Base-by-base conservation (phyloP, 2,888 invertebrate species). In the Colletes collaris region DNA sequence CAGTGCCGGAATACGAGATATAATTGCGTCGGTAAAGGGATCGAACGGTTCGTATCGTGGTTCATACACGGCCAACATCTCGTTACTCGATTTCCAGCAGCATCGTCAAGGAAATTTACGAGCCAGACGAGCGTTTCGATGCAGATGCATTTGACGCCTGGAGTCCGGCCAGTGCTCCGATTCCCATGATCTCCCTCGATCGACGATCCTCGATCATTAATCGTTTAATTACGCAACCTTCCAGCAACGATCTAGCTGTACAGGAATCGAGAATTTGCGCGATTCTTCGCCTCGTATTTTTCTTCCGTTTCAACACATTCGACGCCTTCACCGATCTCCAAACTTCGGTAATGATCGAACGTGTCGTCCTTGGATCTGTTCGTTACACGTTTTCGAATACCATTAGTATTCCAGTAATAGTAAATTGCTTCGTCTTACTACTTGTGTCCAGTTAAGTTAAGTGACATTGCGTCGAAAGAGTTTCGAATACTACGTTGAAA, bases 141-240 rank as follows among this genome's bases (percentile, higher is more conserved):
- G 82, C 70, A 72, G 82, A 81, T 76, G 69, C 79, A 79, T 81
- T 83, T 84, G 71, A 84, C 81, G 76, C 80, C 75, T 67, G 84
- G 63, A 73, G 81, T 64, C 73, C 52, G 72, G 52, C 75, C 64
- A 79, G 35, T 56, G 84, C 65, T 83, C 83, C 69, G 83, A 71
- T 89, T 87, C 84, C 73, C 89, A 84, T 83, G 85, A 83, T 83
- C 77, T 72, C 40, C 59, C 63, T 55, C 62, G 83, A 86, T 82
- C 82, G 76, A 35, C 76, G 63, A 75, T 74, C 84, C 58, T 64
- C 67, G 82, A 76, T 86, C 85, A 71, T 88, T 85, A 87, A 89
- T 89, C 84, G 76, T 83, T 81, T 82, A 80, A 86, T 86, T 86
- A 76, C 83, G 81, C 79, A 80, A 85, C 73, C 60, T 59, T 69